These are phyloP conservation scores for Petromus typicus DNA, from an alignment of 2,113 vertebrate genomes.

Conservation along the genomic window DNA sequence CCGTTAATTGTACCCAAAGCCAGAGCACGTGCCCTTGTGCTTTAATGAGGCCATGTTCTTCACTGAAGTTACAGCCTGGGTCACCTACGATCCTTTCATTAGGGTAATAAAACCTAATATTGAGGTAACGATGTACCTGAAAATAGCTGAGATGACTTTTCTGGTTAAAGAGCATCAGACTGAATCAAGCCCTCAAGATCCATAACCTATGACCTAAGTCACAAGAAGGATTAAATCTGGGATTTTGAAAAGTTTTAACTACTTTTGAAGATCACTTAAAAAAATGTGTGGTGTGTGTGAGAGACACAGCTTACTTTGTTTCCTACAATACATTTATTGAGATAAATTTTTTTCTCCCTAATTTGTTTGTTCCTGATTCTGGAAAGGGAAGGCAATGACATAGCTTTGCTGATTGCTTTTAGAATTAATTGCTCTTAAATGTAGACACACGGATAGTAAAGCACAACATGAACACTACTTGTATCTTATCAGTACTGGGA, in stretches of 20 bases:
- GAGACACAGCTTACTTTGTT: neutral
- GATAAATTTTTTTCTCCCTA: neutral
- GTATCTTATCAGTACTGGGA: neutral
- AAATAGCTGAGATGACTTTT: neutral
- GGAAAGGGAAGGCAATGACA: neutral
- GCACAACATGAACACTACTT: neutral
- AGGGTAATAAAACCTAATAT: neutral
- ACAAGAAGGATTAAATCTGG: neutral
- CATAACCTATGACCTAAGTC: neutral
- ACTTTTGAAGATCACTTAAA: neutral
- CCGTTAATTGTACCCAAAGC: neutral
- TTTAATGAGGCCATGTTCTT: neutral
- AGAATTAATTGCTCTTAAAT: neutral
- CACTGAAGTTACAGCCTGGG: neutral
- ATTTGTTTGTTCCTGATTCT: neutral
- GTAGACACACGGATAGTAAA: neutral
- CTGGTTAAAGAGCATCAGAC: neutral
- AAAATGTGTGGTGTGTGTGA: too few species aligned
- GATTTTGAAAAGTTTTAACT: neutral
- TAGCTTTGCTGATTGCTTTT: neutral
- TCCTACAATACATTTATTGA: neutral
- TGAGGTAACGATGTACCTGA: neutral
- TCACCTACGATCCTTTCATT: neutral
- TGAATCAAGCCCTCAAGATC: neutral
- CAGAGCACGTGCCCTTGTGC: too few species aligned